Evolutionary conservation across 2,797 vertebrate genomes (phyloP), one percentile per base, ranked within the genome.

Genomic region (Xerus rutilus): DNA sequence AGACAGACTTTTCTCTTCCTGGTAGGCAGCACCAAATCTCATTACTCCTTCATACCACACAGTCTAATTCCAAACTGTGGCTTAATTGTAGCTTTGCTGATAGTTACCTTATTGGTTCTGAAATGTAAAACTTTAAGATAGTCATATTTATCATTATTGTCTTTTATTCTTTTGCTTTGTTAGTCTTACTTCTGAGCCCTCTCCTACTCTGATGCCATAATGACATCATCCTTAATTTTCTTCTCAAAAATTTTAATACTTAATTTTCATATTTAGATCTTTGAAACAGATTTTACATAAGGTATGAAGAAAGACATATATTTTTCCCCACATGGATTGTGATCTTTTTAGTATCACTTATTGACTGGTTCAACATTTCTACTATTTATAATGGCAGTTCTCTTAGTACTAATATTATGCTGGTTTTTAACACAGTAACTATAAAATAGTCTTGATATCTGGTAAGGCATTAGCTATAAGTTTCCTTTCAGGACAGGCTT

Each of bases 211-310:
- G 30, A 70, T 49, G 4, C 47, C 12, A 52, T 86, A 73, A 78
- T 79, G 35, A 59, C 23, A 84, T 43, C 67, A 85, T 59, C 28
- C 43, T 30, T 14, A 88, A 57, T 18, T 52, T 95, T 64, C 7
- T 85, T 84, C 47, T 95, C 45, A 52, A 54, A 76, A 6, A 79
- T 81, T 95, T 94, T 74, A 87, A 52, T 77, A 52, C 15, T 93
- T 76, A 49, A 17, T 52, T 87, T 88, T 62, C 13, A 65, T 62
- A 67, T 73, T 77, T 32, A 77, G 25, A 32, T 78, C 23, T 84
- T 90, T 79, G 39, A 84, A 43, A 39, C 57, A 39, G 20, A 5
- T 70, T 86, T 92, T 81, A 82, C 35, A 81, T 45, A n/a, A 25
- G 62, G 2, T 6, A 43, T 47, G 13, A 93, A 77, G 25, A 84